These are phyloP conservation scores for Borostomias antarcticus DNA, from an alignment of 2,797 vertebrate genomes.

Conservation along the genomic window DNA sequence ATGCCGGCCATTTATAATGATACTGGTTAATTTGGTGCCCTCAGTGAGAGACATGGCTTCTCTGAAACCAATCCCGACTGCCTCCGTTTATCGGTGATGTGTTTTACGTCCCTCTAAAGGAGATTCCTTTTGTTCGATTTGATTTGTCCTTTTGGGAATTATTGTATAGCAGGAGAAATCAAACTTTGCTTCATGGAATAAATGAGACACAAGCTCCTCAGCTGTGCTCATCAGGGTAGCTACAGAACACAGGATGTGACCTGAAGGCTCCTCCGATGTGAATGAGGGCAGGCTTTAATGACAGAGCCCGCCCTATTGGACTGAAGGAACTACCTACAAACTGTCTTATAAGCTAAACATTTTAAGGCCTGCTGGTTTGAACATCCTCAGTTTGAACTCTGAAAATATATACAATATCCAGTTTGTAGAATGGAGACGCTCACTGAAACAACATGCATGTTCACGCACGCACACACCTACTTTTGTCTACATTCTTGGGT, in stretches of 20 bases:
- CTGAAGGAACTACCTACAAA: not conserved
- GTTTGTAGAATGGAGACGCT: not conserved
- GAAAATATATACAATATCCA: too few species aligned
- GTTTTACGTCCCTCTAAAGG: slow-evolving; percentile 21
- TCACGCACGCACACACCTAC: not conserved
- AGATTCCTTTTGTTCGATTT: slow-evolving; percentile 47
- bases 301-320: slow-evolving; percentile 14
- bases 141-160: slow-evolving; percentile 43
- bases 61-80: slow-evolving; percentile 25
- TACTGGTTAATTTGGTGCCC: slow-evolving; percentile 50
- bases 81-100: slow-evolving; percentile 26
- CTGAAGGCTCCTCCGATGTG: slow-evolving; percentile 28
- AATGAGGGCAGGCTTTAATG: slow-evolving; percentile 29
- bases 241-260: slow-evolving; percentile 14
- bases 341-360: too few species aligned
- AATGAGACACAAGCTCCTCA: slow-evolving; percentile 35
- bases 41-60: slow-evolving; percentile 28
- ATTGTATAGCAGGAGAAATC: slow-evolving; percentile 39
- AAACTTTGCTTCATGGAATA: slow-evolving; percentile 40
- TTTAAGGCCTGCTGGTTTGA: not conserved
- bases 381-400: not conserved
- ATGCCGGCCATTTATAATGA: slow-evolving; percentile 38
- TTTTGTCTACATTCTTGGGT: not conserved
- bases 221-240: slow-evolving; percentile 50
- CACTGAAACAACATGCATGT: not conserved